Evolutionary conservation across 1,140 invertebrate species (phyloP).

Genomic region (Xylocopa sonorina): DNA sequence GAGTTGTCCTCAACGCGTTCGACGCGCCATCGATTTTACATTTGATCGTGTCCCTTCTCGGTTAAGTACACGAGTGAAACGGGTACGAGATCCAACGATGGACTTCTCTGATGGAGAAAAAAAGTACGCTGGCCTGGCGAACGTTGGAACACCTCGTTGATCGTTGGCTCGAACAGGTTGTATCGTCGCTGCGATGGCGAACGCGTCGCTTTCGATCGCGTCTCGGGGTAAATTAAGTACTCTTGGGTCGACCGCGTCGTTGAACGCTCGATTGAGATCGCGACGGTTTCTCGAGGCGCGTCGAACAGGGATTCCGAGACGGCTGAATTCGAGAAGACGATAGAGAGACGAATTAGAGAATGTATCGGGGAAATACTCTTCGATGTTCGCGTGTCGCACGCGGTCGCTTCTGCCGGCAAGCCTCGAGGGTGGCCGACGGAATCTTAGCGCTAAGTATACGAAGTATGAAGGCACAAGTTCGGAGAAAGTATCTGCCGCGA

Average conservation of each 20-base stretch:
- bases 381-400: background rate
- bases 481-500: constrained; percentile 2
- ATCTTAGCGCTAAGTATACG: constrained; percentile 37
- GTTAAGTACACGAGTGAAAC: constrained; percentile 10
- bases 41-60: background rate
- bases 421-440: background rate
- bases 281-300: background rate
- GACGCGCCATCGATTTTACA: background rate
- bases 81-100: too few species aligned
- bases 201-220: background rate
- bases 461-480: constrained; percentile 51
- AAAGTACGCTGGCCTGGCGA: background rate
- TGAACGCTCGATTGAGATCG: background rate
- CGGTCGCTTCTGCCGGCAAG: background rate
- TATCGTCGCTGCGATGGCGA: constrained; percentile 3
- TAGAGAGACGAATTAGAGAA: background rate
- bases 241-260: background rate
- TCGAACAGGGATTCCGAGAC: too few species aligned
- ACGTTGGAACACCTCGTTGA: background rate
- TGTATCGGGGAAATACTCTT: background rate
- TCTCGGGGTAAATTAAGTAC: constrained; percentile 12
- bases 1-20: background rate
- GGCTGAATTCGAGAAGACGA: background rate
- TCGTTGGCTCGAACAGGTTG: background rate
- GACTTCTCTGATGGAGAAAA: background rate